phyloP scores from a whole-genome alignment of 2,113 vertebrate species.

The Thinocorus orbignyianus region DNA sequence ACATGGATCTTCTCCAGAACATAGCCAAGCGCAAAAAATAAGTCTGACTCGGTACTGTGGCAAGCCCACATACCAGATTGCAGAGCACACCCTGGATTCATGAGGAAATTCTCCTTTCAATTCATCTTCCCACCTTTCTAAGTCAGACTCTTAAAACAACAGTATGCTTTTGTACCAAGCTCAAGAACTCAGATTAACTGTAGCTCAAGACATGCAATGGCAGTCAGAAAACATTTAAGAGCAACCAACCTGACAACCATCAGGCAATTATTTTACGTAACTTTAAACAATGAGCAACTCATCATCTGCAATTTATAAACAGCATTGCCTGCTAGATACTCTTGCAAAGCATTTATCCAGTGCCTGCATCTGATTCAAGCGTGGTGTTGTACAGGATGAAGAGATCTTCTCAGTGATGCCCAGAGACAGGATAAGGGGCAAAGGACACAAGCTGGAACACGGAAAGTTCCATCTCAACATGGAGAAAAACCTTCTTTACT shows the following conservation, averaged over 20 bases:
- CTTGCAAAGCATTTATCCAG: neutral
- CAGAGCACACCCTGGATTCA: neutral
- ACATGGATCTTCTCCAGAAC: slow-evolving; percentile 21
- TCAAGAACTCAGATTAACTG: neutral
- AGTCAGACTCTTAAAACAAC: neutral
- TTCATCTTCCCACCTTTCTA: neutral
- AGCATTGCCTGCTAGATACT: neutral
- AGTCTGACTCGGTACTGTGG: neutral
- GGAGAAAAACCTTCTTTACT: neutral
- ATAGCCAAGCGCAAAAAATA: neutral
- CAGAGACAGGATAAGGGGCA: neutral
- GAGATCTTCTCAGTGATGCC: neutral
- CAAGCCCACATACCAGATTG: neutral
- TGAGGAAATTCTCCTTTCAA: neutral
- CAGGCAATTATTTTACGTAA: slow-evolving; percentile 8
- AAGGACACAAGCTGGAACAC: neutral
- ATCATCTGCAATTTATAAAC: neutral
- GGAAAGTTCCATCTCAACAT: neutral
- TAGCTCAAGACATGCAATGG: neutral
- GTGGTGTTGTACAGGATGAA: neutral
- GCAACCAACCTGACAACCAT: neutral
- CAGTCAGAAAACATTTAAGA: neutral
- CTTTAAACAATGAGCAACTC: neutral
- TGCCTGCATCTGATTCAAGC: neutral
- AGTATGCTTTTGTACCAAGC: neutral